These are phyloP conservation scores for Papilio glaucus DNA, from an alignment of 1,140 invertebrate genomes.

Conservation along the genomic window DNA sequence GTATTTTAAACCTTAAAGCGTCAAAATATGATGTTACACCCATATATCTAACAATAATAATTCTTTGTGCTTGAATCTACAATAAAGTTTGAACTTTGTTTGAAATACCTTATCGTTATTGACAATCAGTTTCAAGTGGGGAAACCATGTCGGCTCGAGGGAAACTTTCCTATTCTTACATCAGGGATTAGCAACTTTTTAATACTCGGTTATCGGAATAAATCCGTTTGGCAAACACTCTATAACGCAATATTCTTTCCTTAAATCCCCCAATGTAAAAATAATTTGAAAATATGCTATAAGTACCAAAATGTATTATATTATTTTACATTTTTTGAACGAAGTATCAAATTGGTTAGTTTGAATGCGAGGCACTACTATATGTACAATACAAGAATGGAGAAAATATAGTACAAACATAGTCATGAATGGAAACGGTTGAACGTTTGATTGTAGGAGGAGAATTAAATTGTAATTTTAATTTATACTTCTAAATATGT, in stretches of 20 bases:
- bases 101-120: conserved; percentile 10
- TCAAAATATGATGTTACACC: too few species aligned
- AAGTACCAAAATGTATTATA: not conserved
- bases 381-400: too few species aligned
- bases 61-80: not conserved
- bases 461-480: too few species aligned
- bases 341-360: too few species aligned
- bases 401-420: too few species aligned
- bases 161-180: conserved; percentile 54
- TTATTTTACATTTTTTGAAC: too few species aligned
- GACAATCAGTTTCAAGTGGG: conserved; percentile 13
- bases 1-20: too few species aligned
- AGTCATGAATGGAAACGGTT: too few species aligned
- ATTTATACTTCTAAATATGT: too few species aligned
- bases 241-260: conserved; percentile 32
- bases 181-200: conserved; percentile 63
- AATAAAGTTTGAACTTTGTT: not conserved
- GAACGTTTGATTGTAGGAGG: too few species aligned
- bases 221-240: conserved; percentile 60
- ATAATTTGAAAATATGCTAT: not conserved
- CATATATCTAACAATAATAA: not conserved
- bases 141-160: conserved; percentile 35
- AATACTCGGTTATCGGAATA: conserved; percentile 60
- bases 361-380: too few species aligned
- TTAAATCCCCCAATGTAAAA: not conserved